A percentile compares a stretch with the other conserved stretches of the same genome.
Evolutionary conservation across 2,113 vertebrate species (phyloP).

Genomic region (Sakesphorus luctuosus): DNA sequence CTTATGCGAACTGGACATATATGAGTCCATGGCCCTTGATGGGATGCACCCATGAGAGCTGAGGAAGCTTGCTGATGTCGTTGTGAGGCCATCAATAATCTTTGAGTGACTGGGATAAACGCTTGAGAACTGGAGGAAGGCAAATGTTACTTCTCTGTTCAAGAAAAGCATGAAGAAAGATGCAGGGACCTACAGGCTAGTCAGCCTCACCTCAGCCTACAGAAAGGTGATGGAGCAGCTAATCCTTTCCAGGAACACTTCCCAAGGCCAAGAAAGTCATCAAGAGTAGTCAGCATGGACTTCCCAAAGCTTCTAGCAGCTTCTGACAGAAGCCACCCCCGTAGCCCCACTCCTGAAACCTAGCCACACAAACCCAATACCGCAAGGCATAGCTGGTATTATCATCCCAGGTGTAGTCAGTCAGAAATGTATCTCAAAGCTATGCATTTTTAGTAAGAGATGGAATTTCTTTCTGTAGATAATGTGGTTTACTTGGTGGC

Average conservation of each 20-base stretch:
- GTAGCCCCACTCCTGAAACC: background rate
- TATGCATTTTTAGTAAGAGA: background rate
- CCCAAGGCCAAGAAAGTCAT: background rate
- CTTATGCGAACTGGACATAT: background rate
- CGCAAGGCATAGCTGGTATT: background rate
- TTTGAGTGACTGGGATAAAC: background rate
- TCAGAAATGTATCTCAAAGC: background rate
- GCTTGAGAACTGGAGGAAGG: background rate
- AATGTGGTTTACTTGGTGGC: background rate
- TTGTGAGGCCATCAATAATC: background rate
- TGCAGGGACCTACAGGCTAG: background rate
- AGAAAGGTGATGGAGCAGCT: background rate
- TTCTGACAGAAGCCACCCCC: background rate
- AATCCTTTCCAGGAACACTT: background rate
- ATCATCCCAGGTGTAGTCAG: background rate
- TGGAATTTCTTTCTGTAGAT: background rate
- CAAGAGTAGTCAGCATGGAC: background rate
- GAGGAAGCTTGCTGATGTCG: background rate
- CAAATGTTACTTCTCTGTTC: background rate
- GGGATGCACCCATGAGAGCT: background rate
- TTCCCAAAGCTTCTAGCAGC: background rate
- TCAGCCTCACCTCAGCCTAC: background rate
- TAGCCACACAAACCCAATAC: background rate
- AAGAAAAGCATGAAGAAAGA: background rate
- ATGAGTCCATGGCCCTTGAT: background rate